Evolutionary conservation across 1,140 invertebrate genomes (phyloP).

Genomic region (Drosophila gunungcola): DNA sequence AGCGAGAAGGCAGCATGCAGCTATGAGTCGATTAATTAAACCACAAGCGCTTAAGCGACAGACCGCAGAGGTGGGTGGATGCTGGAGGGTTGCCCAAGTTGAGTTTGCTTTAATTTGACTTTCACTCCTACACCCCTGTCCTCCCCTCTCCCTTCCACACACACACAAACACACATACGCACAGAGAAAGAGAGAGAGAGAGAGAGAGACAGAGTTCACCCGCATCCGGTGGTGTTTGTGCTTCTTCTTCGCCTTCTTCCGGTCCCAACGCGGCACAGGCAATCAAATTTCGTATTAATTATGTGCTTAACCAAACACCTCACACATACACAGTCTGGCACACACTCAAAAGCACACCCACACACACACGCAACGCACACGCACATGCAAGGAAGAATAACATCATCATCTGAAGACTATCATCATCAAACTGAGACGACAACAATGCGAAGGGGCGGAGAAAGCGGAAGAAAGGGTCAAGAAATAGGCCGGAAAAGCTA

Average conservation of each 20-base stretch:
- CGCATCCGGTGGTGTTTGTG: constrained; percentile 34
- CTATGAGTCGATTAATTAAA: constrained; percentile 79
- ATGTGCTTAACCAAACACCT: constrained; percentile 82
- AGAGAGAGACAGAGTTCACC: constrained; percentile 5
- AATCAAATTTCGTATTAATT: constrained; percentile 83
- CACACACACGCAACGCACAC: constrained; percentile 6
- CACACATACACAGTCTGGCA: constrained; percentile 15
- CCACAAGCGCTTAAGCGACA: constrained; percentile 77
- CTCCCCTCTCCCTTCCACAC: background rate
- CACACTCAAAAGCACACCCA: constrained; percentile 10
- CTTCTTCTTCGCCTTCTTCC: constrained; percentile 31
- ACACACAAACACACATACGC: background rate
- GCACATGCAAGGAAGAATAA: constrained; percentile 16
- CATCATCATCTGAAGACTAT: constrained; percentile 22
- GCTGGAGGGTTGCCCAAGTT: constrained; percentile 36
- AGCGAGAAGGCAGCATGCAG: constrained; percentile 9
- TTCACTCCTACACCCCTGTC: constrained; percentile 30
- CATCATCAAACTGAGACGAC: constrained; percentile 44
- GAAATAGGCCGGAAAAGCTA: background rate
- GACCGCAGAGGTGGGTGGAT: constrained; percentile 41
- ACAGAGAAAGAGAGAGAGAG: background rate
- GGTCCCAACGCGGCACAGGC: constrained; percentile 74
- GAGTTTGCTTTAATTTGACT: constrained; percentile 79
- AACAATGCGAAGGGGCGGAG: constrained; percentile 11
- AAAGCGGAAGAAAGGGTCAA: background rate